phyloP scores from a whole-genome alignment of 92 coral and sea anemone species.

The Palythoa heliodiscus region DNA sequence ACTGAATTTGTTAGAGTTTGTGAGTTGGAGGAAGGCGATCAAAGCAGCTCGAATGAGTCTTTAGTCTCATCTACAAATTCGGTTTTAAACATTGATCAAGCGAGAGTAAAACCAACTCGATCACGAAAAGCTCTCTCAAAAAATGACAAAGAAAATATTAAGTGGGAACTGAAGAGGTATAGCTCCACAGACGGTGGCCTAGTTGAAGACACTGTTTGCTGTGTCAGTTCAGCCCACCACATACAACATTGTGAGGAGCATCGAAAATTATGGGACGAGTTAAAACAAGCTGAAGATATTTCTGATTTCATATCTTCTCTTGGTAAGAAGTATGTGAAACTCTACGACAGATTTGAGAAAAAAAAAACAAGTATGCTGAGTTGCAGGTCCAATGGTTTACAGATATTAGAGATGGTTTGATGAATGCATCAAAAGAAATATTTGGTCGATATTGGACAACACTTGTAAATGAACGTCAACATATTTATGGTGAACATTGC shows the following conservation, averaged over 20 bases:
- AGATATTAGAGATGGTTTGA: slow-evolving; percentile 23
- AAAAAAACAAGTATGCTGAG: slow-evolving; percentile 27
- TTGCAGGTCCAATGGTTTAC: slow-evolving; percentile 30
- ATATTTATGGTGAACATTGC: slow-evolving; percentile 23
- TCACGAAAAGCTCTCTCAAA: slow-evolving; percentile 32
- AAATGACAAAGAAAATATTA: slow-evolving; percentile 32
- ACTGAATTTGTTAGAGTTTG: slow-evolving; percentile 21
- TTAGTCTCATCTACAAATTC: slow-evolving; percentile 6
- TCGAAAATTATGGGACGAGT: not conserved
- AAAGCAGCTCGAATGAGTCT: slow-evolving; percentile 23
- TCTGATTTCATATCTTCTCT: slow-evolving; percentile 2
- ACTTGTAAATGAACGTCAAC: slow-evolving; percentile 6
- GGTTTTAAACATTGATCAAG: slow-evolving; percentile 3
- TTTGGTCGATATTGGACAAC: slow-evolving; percentile 16
- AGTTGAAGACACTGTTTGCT: slow-evolving; percentile 28
- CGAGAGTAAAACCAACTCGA: slow-evolving; percentile 2
- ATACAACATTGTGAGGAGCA: slow-evolving; percentile 15
- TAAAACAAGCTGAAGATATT: not conserved
- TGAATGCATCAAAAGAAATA: slow-evolving; percentile 12
- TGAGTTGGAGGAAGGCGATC: slow-evolving; percentile 14
- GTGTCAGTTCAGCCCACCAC: slow-evolving; percentile 28
- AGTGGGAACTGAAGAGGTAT: slow-evolving; percentile 20
- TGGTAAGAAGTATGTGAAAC: slow-evolving; percentile 24
- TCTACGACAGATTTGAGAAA: slow-evolving; percentile 13
- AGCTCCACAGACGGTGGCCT: slow-evolving; percentile 30